A percentile compares a stretch with the other conserved stretches of the same genome.
Conservation (phyloP, 2,888 invertebrate species). For the Volucella inanis region DNA sequence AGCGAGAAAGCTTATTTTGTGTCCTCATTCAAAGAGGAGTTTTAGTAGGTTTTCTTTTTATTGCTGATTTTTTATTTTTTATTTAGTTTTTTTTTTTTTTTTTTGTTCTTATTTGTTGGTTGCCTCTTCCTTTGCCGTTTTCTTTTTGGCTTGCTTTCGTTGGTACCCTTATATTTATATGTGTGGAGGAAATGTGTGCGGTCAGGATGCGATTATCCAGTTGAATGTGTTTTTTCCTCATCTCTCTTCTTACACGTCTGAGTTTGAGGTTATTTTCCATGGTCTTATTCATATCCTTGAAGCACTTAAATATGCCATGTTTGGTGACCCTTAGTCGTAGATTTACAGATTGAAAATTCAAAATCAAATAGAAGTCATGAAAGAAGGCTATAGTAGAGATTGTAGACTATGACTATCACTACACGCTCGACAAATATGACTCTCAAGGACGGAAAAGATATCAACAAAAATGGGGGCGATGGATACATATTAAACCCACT, state of each 20-base stretch:
- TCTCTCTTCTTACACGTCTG: constrained; percentile 28
- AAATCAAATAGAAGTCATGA: constrained; percentile 62
- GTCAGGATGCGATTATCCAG: constrained; percentile 71
- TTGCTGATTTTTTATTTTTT: constrained; percentile 2
- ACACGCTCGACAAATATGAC: too few relatives aligned
- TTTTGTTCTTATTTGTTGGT: constrained; percentile 29
- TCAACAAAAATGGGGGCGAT: constrained; percentile 49
- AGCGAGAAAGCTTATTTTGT: constrained; percentile 57
- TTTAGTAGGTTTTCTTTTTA: constrained; percentile 29
- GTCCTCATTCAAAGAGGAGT: constrained; percentile 42
- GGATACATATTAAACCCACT: constrained; percentile 45
- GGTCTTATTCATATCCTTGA: constrained; percentile 49
- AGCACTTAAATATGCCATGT: constrained; percentile 73
- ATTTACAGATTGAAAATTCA: constrained; percentile 64
- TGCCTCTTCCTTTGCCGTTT: constrained; percentile 23
- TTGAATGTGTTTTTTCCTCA: constrained; percentile 30
- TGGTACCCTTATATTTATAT: constrained; percentile 7
- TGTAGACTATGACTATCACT: constrained; percentile 15
- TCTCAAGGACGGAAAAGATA: constrained; percentile 13
- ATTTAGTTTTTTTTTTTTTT: too few relatives aligned
- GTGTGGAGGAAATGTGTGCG: constrained; percentile 62
- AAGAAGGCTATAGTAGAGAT: constrained; percentile 1
- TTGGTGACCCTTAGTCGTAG: constrained; percentile 68
- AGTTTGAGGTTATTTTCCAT: constrained; percentile 33
- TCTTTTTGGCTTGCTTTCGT: constrained; percentile 39